Evolutionary conservation across 1,140 invertebrate species (phyloP), one percentile per base, ranked within the genome.

Genomic region (Bombus confusus): DNA sequence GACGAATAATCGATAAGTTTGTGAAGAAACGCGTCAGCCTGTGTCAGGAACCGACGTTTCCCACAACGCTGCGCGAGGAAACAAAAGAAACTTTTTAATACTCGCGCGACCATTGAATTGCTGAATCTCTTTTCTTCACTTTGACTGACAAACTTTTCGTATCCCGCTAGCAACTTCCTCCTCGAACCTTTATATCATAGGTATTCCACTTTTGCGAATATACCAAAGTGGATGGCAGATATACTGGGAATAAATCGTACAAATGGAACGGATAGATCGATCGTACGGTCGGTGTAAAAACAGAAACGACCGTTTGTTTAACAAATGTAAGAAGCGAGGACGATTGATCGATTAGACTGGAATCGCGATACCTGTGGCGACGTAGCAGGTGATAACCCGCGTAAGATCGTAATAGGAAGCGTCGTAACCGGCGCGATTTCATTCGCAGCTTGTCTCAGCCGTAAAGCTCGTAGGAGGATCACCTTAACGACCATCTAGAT

Each of bases 401-500:
- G 59, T 77, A 85, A 89, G 57, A 66, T 62, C 52, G 82, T 86
- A 87, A 90, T 85, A 80, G 80, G 80, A 90, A 90, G 77, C 83
- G 86, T 90, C 59, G 82, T 85, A 84, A 82, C 78, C 82, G 69
- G 86, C 79, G 88, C 88, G 78, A 92, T 89, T 86, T 88, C 91
- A 87, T 91, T 91, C 87, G 73, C 80, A 83, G 85, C 84, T 86
- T 89, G 92, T 91, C 83, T 86, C 88, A 88, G 90, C 88, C 88
- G 87, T 81, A 85, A 59, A 77, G 80, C 83, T 91, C 88, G 85
- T 92, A 85, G 85, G 52, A 91, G 90, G 88, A 93, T 92, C 93
- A 92, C 92, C 92, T 93, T 94, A 94, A 94, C 93, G 93, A 94
- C 91, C 91, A 94, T 94, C 94, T 88, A 91, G 92, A 94, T 93